phyloP scores from a whole-genome alignment of 2,888 invertebrate species.

The Timandra comae region DNA sequence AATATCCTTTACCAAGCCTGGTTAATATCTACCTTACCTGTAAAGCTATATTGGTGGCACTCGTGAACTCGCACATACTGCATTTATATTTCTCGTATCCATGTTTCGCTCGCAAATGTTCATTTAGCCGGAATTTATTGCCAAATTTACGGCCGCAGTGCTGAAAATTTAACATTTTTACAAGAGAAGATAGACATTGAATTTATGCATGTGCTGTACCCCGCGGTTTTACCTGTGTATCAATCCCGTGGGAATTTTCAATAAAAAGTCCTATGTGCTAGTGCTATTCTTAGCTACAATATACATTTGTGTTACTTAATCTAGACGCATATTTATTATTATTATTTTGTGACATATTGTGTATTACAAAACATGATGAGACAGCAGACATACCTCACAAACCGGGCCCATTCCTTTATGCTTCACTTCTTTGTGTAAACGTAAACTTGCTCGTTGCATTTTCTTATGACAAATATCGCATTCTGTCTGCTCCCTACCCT shows the following conservation, averaged over 20 bases:
- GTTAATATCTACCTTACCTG: conserved; percentile 30
- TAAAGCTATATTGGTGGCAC: conserved; percentile 35
- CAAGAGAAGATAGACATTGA: too few species aligned
- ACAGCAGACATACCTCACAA: conserved; percentile 55
- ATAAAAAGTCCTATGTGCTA: too few species aligned
- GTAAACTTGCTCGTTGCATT: conserved; percentile 47
- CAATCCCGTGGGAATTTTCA: too few species aligned
- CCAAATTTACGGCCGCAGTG: conserved; percentile 47
- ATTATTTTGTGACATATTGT: too few species aligned
- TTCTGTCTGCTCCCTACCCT: too few species aligned
- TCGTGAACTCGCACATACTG: conserved; percentile 39
- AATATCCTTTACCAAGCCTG: too few species aligned
- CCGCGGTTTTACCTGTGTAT: too few species aligned
- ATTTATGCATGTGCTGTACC: too few species aligned
- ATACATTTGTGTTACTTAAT: too few species aligned
- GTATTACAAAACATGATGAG: too few species aligned
- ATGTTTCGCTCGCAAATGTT: conserved; percentile 51
- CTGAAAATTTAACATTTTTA: conserved; percentile 27
- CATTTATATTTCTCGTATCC: conserved; percentile 52
- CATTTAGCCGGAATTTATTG: conserved; percentile 44
- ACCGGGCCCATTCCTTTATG: conserved; percentile 50
- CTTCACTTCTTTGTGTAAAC: conserved; percentile 38
- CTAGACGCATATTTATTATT: too few species aligned
- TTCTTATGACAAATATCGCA: conserved; percentile 48
- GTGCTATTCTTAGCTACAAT: too few species aligned